Evolutionary conservation across 1,140 invertebrate species (phyloP).

Genomic region (Psix sp.): DNA sequence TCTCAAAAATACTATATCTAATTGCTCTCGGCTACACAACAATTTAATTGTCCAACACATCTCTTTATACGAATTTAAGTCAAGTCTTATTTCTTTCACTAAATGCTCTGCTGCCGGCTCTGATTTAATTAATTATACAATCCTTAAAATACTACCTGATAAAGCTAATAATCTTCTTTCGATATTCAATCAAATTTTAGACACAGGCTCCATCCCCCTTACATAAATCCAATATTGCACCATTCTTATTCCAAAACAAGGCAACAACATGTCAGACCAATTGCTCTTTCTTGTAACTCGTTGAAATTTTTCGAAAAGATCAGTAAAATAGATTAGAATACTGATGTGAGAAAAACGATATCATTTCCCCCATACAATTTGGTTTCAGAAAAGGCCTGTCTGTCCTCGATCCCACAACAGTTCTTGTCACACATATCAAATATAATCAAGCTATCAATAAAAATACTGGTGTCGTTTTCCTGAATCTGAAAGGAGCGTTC

Average conservation of each 20-base stretch:
- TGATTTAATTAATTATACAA: conserved; percentile 6
- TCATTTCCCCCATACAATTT: conserved; percentile 4
- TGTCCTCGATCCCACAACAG: neutral
- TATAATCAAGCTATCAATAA: neutral
- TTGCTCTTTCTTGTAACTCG: conserved; percentile 16
- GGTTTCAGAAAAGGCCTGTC: conserved; percentile 9
- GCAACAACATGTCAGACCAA: conserved; percentile 8
- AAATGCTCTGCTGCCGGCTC: neutral
- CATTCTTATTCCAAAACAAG: conserved; percentile 24
- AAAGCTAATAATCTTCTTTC: neutral
- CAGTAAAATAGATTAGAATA: conserved; percentile 4
- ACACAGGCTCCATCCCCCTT: neutral
- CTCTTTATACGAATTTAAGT: neutral
- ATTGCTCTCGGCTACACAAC: too few species aligned
- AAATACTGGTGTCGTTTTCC: conserved; percentile 5
- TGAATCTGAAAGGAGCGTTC: conserved; percentile 10
- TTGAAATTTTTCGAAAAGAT: conserved; percentile 36
- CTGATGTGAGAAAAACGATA: conserved; percentile 8
- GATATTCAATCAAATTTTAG: conserved; percentile 5
- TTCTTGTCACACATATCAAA: neutral
- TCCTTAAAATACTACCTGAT: conserved; percentile 1
- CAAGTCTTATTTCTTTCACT: conserved; percentile 1
- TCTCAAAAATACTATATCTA: too few species aligned
- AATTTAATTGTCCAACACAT: too few species aligned
- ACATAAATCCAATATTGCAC: conserved; percentile 8